phyloP scores from a whole-genome alignment of 2,113 vertebrate genomes.

The Scomber scombrus region DNA sequence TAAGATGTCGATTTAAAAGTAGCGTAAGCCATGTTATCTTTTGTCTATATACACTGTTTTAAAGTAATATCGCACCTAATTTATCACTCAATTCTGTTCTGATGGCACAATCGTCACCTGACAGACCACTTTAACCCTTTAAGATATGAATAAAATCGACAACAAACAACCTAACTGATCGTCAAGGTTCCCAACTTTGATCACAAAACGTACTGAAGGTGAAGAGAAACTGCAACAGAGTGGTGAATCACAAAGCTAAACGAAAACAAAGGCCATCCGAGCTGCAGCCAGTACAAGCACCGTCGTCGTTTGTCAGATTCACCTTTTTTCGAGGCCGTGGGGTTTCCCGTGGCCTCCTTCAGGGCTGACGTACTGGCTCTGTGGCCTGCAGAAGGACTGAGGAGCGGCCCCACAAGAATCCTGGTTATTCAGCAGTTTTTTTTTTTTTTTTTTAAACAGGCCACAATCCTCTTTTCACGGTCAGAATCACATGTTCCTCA shows the following conservation, averaged over 20 bases:
- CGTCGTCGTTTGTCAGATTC: constrained; percentile 43
- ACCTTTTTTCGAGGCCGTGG: constrained; percentile 36
- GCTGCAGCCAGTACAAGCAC: constrained; percentile 22
- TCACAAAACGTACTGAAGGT: constrained; percentile 9
- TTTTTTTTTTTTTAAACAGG: constrained; percentile 16
- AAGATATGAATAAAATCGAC: background rate
- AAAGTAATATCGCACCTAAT: background rate
- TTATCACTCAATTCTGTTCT: background rate
- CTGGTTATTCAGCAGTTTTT: constrained; percentile 20
- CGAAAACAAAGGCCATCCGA: constrained; percentile 27
- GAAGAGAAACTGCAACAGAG: constrained; percentile 16
- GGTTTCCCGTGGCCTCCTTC: constrained; percentile 50
- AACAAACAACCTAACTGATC: background rate
- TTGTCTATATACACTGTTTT: background rate
- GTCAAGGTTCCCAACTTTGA: constrained; percentile 2
- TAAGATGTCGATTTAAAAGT: background rate
- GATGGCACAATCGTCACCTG: background rate
- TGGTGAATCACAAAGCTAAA: constrained; percentile 28
- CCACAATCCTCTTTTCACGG: constrained; percentile 50
- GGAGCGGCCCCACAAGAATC: constrained; percentile 19
- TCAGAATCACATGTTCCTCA: constrained; percentile 58
- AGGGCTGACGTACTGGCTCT: constrained; percentile 44
- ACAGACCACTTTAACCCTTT: background rate
- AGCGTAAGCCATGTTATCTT: constrained; percentile 1
- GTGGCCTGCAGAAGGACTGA: constrained; percentile 34